Evolutionary conservation across 2,797 vertebrate genomes (phyloP).

Genomic region (Pseudopleuronectes americanus): DNA sequence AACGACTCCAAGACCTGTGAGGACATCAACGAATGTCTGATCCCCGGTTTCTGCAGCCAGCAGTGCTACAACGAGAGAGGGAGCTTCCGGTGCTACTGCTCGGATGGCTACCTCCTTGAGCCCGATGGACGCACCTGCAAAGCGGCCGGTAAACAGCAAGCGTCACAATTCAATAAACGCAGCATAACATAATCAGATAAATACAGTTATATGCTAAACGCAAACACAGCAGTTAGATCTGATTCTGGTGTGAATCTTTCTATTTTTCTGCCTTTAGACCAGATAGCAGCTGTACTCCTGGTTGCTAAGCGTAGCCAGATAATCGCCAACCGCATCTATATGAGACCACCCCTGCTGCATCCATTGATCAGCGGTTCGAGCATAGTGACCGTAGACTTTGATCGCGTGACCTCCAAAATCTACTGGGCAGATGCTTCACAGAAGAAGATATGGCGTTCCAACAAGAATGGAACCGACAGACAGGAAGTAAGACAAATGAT

Average conservation of each 20-base stretch:
- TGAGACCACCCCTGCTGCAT: constrained; percentile 80
- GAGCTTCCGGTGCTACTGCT: constrained; percentile 82
- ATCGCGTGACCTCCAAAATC: constrained; percentile 86
- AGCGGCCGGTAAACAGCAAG: constrained; percentile 60
- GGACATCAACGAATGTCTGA: constrained; percentile 83
- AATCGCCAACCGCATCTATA: constrained; percentile 85
- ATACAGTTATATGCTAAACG: not conserved
- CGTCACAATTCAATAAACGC: not conserved
- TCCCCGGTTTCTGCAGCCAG: constrained; percentile 84
- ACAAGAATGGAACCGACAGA: constrained; percentile 89
- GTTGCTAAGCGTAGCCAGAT: constrained; percentile 90
- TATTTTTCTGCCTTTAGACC: constrained; percentile 73
- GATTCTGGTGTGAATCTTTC: not conserved
- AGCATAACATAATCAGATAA: no score
- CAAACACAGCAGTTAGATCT: not conserved
- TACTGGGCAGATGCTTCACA: constrained; percentile 91
- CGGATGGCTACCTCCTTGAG: constrained; percentile 78
- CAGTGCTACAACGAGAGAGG: constrained; percentile 82
- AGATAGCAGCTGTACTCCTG: constrained; percentile 84
- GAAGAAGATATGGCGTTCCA: constrained; percentile 92
- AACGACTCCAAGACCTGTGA: constrained; percentile 83
- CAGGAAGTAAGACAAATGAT: constrained; percentile 81
- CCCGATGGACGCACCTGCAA: constrained; percentile 81
- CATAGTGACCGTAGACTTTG: constrained; percentile 92
- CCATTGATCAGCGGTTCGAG: constrained; percentile 85